Evolutionary conservation across 2,113 vertebrate species (phyloP), one percentile per base, ranked within the genome.

Genomic region (Gorilla gorilla): DNA sequence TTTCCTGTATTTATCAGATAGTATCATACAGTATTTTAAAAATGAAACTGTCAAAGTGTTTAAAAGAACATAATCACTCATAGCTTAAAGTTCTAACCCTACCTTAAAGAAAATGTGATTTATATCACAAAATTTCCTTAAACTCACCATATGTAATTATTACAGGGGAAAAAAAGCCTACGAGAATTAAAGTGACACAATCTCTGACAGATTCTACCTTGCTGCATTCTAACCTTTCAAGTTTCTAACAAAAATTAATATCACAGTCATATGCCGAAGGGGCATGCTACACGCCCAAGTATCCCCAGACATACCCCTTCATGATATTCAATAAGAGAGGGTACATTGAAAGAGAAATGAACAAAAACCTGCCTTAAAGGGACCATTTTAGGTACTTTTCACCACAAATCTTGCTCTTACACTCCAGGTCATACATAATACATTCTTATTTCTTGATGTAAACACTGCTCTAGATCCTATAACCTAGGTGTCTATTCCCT

Each of bases 161-260:
- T 86, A 45, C 27, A 80, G 52, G 43, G 10, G 40, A 22, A 72
- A 82, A 40, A 55, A 68, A 40, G 48, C 18, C 94, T 89, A n/a
- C 52, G 59, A 82, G 52, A 89, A 55, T 79, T 38, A 64, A 25
- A 97, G 38, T 96, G 59, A 88, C 40, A 93, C 73, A 89, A 68
- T 38, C 50, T 95, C 73, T 93, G 79, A 93, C 45, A 93, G 87
- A 45, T 35, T 75, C 64, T 85, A 61, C 32, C 12, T 90, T 87
- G 88, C 14, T 73, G n/a, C 55, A 79, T 83, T 96, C 68, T 92
- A 87, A 96, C 35, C 75, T 96, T 72, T 83, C 43, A 93, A 90
- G n/a, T 14, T 92, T 90, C 59, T 92, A 90, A 68, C 76, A 89
- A 96, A 90, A 92, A 81, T 82, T 86, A 84, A 16, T 84, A 95